phyloP scores from a whole-genome alignment of 2,113 vertebrate species.

The Passer domesticus region DNA sequence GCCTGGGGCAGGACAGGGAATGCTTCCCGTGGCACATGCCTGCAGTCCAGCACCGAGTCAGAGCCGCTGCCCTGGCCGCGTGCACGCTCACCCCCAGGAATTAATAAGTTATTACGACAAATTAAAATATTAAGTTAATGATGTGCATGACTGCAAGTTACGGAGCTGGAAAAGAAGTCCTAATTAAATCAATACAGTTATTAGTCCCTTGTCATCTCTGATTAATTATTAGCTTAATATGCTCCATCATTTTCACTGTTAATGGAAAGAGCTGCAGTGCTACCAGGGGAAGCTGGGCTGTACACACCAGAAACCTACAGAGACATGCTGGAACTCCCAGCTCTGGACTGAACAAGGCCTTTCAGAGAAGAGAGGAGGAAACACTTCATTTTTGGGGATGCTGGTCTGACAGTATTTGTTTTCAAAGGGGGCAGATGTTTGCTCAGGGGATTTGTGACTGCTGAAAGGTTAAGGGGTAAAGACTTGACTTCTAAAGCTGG shows the following conservation, averaged over 20 bases:
- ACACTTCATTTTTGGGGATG: neutral
- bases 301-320: neutral
- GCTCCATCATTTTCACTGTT: slow-evolving; percentile 32
- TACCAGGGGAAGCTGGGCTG: neutral
- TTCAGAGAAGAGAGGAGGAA: neutral
- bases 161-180: slow-evolving; percentile 34
- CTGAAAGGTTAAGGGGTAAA: neutral
- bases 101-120: slow-evolving; percentile 38
- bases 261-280: slow-evolving; percentile 30
- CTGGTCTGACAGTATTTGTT: neutral
- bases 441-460: neutral
- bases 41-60: neutral
- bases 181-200: slow-evolving; percentile 71
- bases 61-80: fast-evolving
- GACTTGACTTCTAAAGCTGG: neutral
- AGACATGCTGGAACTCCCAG: neutral
- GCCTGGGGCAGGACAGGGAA: neutral
- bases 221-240: slow-evolving; percentile 65
- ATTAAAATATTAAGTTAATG: slow-evolving; percentile 50
- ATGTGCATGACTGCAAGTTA: slow-evolving; percentile 27
- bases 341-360: neutral
- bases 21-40: neutral
- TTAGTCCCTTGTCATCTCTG: slow-evolving; percentile 67
- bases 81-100: neutral
- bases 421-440: neutral